Evolutionary conservation across 2,113 vertebrate species (phyloP).

Genomic region (Puffinus mauretanicus): DNA sequence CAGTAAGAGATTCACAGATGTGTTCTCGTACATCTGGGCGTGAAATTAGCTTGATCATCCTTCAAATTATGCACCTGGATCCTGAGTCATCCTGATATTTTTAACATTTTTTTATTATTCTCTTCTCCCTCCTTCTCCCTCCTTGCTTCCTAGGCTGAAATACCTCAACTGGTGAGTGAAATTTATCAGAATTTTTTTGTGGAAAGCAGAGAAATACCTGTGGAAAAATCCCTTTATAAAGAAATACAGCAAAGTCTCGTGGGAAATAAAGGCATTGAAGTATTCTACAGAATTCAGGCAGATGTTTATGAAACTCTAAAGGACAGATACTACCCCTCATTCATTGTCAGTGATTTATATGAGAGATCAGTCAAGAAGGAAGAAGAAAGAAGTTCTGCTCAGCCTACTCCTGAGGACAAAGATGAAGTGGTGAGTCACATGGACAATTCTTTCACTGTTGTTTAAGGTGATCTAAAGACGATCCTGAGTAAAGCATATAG

Average conservation of each 20-base stretch:
- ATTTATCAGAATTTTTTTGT: slow-evolving; percentile 99
- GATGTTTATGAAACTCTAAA: slow-evolving; percentile 89
- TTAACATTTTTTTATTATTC: background rate
- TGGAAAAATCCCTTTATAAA: slow-evolving; percentile 94
- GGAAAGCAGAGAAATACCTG: slow-evolving; percentile 92
- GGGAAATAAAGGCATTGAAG: slow-evolving; percentile 94
- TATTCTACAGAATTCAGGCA: slow-evolving; percentile 89
- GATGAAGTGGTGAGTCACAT: slow-evolving; percentile 82
- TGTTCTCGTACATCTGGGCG: background rate
- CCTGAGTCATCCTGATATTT: background rate
- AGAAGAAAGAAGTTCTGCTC: slow-evolving; percentile 79
- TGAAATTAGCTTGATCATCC: background rate
- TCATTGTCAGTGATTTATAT: slow-evolving; percentile 94
- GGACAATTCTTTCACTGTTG: background rate
- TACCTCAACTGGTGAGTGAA: slow-evolving; percentile 94
- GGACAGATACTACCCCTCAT: slow-evolving; percentile 95
- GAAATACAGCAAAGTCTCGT: slow-evolving; percentile 98
- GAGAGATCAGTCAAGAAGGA: slow-evolving; percentile 85
- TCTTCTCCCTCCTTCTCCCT: background rate
- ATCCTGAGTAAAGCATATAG: background rate
- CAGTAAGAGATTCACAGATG: background rate
- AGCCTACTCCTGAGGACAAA: slow-evolving; percentile 82
- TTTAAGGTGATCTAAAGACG: background rate
- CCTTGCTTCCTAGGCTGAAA: slow-evolving; percentile 84
- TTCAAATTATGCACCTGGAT: background rate